Base-by-base conservation (phyloP, 2,113 vertebrate genomes). In the Embiotoca jacksoni region DNA sequence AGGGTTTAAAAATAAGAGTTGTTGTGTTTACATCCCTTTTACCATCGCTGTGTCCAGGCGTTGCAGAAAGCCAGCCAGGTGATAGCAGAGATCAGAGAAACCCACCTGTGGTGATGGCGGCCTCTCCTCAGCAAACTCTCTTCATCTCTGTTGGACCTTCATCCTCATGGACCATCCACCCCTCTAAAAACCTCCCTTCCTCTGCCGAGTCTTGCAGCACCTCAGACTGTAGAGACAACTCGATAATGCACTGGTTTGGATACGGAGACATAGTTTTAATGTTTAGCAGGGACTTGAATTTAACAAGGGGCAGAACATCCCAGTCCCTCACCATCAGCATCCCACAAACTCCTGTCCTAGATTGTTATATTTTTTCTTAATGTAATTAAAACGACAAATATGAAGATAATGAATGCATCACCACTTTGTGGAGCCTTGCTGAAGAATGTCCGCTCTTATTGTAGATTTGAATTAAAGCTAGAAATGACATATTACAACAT, bases 11-110 rank as follows among this genome's bases (percentile, higher is more conserved):
- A 35, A 49, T 46, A 11, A 23, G 2, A 46, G 7, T 6, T 44
- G 6, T 23, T 61, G 2, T 61, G 2, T 52, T 65, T 3, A 56
- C 31, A 49, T 37, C 15, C 14, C 7, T 39, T 3, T 16, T 52
- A 4, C 63, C 11, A 1, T 66, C 10, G n/a, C 6, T 30, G 2
- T 37, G 41, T 85, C 3, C 91, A 99, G 98, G 98, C 98, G 35
- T 88, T 99, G 90, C 98, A 99, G 93, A 96, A 96, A 96, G 98
- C 98, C 90, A 97, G 97, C 90, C 98, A 99, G 85, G 97, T 99
- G 88, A 99, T 99, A 58, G 97, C 97, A 61, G 98, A 99, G 93
- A 98, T 99, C 83, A 93, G 98, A 80, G 98, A 99, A 92, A 99
- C 97, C 14, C 98, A 99, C 87, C 88, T 99, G 84, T 99, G 98